Evolutionary conservation across 2,797 vertebrate species (phyloP), one percentile per base, ranked within the genome.

Genomic region (Pipistrellus kuhlii): DNA sequence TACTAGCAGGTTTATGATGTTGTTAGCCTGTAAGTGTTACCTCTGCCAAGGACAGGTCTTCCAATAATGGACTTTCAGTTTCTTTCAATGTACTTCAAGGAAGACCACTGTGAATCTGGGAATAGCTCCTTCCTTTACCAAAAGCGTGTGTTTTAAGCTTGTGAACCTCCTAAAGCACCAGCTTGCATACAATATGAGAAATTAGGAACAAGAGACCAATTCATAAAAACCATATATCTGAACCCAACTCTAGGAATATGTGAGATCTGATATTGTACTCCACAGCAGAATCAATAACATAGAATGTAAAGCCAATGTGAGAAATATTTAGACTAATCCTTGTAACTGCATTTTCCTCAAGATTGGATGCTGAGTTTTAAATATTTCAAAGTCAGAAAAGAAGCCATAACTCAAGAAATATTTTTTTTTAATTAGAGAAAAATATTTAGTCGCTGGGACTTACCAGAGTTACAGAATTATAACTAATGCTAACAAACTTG

Each of bases 1-100:
- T 82, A 68, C 27, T 94, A 90, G 41, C 59, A 85, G 95, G 97
- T 97, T 94, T 97, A 97, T 93, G 51, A 96, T 94, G 38, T 95
- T 96, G 85, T 93, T 88, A 81, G 35, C 57, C 76, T 76, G 35
- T 96, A 97, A 97, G 95, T 78, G 77, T 69, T 96, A 88, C 59
- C 80, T 96, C 95, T 95, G 92, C 66, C 93, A 86, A 87, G 44
- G 62, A 73, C 69, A 35, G 21, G 75, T 38, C 55, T 92, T 64
- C 91, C 87, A 41, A 71, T 94, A 93, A 86, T 90, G 71, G 35
- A 95, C 68, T 94, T 83, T 86, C 87, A 93, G 71, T 46, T 96
- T 95, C 95, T 83, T 94, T 92, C 88, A 97, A 95, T 59, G 95
- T 17, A 62, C 89, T 95, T 94, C 62, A 95, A 95, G 90, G 64